Evolutionary conservation across 2,888 invertebrate species (phyloP).

Genomic region (Noctua janthina): DNA sequence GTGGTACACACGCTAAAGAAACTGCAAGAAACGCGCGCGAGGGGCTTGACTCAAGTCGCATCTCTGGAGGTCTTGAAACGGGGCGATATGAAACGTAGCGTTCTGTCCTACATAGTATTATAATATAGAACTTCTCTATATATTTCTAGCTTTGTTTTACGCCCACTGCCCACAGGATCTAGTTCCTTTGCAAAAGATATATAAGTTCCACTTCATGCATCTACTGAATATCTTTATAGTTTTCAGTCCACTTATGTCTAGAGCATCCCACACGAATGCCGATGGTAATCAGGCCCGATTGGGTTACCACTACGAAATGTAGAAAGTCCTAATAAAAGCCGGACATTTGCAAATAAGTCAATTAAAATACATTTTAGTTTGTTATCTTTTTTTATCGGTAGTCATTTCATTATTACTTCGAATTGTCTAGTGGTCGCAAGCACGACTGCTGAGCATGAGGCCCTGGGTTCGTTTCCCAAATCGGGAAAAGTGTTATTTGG

Average conservation of each 20-base stretch:
- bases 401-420: not conserved
- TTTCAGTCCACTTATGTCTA: constrained; percentile 42
- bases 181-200: not conserved
- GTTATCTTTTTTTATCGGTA: not conserved
- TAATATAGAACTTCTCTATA: not conserved
- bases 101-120: not conserved
- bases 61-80: not conserved
- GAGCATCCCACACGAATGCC: constrained; percentile 41
- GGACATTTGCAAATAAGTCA: not conserved
- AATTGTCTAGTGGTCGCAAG: not conserved
- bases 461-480: not conserved
- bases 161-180: not conserved
- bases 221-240: constrained; percentile 2
- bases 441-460: not conserved
- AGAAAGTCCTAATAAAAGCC: not conserved
- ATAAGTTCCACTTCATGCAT: constrained; percentile 5
- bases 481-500: not conserved
- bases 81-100: not conserved
- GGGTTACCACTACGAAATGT: not conserved
- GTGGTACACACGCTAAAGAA: not conserved
- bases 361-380: not conserved
- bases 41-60: not conserved
- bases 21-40: not conserved
- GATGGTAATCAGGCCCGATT: constrained; percentile 49
- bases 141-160: not conserved